A percentile compares a stretch with the other conserved stretches of the same genome.
Conservation (phyloP, 2,888 invertebrate species). For the Stenichneumon culpator region DNA sequence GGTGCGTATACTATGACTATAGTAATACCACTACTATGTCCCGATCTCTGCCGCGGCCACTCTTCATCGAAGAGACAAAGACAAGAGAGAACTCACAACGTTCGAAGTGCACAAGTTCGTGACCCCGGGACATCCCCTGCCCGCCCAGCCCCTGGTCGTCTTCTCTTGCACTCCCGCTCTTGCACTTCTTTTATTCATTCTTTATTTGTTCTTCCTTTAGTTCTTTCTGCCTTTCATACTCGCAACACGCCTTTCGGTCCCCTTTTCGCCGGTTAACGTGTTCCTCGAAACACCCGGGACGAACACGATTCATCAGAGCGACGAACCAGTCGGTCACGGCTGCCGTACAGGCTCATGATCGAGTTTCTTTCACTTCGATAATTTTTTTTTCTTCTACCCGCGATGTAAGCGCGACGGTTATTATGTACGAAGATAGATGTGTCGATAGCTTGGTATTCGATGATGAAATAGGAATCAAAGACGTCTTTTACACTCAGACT, state of each 20-base stretch:
- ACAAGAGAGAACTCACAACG: constrained; percentile 74
- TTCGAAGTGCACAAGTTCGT: constrained; percentile 78
- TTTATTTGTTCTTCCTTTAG: constrained; percentile 64
- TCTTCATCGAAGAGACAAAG: constrained; percentile 83
- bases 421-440: background rate
- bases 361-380: constrained; percentile 36
- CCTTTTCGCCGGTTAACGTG: constrained; percentile 69
- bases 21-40: constrained; percentile 68
- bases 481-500: background rate
- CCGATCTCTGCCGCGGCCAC: constrained; percentile 77
- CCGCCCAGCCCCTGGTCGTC: constrained; percentile 14
- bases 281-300: constrained; percentile 75
- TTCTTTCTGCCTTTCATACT: constrained; percentile 51
- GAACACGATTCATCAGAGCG: constrained; percentile 77
- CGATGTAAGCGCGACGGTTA: background rate
- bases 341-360: constrained; percentile 58
- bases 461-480: background rate
- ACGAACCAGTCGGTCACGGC: constrained; percentile 70
- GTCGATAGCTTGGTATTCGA: background rate
- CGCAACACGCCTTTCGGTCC: constrained; percentile 44
- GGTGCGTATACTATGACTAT: constrained; percentile 51
- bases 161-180: constrained; percentile 35
- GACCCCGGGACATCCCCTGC: constrained; percentile 69
- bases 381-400: constrained; percentile 35
- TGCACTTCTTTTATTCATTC: constrained; percentile 34